Evolutionary conservation across 2,113 vertebrate genomes (phyloP).

Genomic region (Diadophis punctatus): DNA sequence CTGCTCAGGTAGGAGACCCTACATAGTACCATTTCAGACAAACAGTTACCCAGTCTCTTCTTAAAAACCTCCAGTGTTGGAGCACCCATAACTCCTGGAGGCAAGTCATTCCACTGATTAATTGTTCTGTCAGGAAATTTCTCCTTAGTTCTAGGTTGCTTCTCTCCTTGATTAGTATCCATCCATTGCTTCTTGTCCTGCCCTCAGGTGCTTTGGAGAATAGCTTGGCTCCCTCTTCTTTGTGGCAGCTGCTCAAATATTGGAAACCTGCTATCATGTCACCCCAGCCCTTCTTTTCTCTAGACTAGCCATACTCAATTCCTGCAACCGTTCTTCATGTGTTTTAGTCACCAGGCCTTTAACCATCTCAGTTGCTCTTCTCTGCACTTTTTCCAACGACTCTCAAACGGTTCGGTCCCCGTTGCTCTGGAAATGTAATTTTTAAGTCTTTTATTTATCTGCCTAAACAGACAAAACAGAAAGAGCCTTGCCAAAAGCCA

Average conservation of each 20-base stretch:
- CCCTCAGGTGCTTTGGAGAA: not conserved
- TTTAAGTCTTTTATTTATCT: not conserved
- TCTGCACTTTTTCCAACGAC: not conserved
- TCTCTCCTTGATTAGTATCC: not conserved
- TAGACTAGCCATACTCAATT: not conserved
- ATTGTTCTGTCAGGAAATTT: not conserved
- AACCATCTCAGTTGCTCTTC: not conserved
- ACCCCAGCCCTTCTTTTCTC: not conserved
- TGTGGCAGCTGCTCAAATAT: not conserved
- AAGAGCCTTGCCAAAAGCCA: not conserved
- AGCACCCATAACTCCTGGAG: not conserved
- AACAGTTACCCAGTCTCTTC: not conserved
- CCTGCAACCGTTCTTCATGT: not conserved
- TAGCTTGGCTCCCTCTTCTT: not conserved
- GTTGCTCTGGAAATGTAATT: not conserved
- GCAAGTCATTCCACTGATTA: not conserved
- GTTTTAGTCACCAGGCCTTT: not conserved
- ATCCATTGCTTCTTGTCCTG: not conserved
- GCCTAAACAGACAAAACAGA: not conserved
- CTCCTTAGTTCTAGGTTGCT: not conserved
- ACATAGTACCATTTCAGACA: not conserved
- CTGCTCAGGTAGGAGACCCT: not conserved
- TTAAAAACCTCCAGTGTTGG: not conserved
- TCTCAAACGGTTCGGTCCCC: conserved; percentile 18
- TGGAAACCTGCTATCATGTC: not conserved